A percentile compares a stretch with the other conserved stretches of the same genome.
Conservation (phyloP, 2,113 vertebrate genomes). For the Tragelaphus imberbis region DNA sequence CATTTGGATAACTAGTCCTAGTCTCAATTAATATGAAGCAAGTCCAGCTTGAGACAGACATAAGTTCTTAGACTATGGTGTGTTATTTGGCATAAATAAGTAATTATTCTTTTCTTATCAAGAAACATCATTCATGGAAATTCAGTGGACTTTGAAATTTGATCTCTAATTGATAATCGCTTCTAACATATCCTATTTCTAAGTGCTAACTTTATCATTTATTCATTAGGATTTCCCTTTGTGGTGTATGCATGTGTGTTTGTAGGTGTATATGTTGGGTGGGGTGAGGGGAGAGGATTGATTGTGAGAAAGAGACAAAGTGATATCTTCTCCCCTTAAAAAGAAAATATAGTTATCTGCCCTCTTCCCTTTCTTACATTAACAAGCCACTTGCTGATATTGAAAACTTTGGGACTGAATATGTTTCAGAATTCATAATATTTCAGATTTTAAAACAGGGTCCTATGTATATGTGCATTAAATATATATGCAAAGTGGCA, state of each 20-base stretch:
- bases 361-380: background rate
- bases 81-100: background rate
- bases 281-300: accelerated
- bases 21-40: background rate
- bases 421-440: background rate
- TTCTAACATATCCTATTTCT: background rate
- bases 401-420: background rate
- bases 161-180: accelerated
- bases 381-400: background rate
- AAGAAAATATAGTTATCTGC: background rate
- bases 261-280: background rate
- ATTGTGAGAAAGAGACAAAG: accelerated
- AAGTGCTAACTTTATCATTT: background rate
- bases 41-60: background rate
- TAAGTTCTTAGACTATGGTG: background rate
- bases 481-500: background rate
- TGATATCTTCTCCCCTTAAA: background rate
- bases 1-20: background rate
- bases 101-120: background rate
- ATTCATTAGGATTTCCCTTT: background rate
- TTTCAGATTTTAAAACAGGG: background rate
- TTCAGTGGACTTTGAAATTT: background rate
- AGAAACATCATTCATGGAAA: background rate
- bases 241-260: background rate
- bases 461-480: background rate